Percentiles rank a stretch among this genome's conserved stretches.
Evolutionary conservation across 2,113 vertebrate genomes (phyloP).

Genomic region (Anhinga rufa): DNA sequence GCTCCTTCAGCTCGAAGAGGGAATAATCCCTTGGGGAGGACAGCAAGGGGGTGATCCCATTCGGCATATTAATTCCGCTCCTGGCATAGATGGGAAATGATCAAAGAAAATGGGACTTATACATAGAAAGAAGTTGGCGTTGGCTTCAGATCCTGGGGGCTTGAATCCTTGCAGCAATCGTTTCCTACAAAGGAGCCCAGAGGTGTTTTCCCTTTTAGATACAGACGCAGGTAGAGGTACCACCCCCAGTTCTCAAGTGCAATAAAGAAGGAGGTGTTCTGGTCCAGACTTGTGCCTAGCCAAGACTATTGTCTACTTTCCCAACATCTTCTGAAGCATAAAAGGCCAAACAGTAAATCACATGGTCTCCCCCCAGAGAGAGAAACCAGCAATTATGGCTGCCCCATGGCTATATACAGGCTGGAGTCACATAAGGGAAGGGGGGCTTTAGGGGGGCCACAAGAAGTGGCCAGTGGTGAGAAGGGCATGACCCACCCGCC

Average conservation of each 20-base stretch:
- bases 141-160: background rate
- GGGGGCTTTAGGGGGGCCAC: background rate
- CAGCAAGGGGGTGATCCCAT: background rate
- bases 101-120: background rate
- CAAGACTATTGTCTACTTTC: background rate
- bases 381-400: background rate
- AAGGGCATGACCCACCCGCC: background rate
- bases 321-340: background rate
- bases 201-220: background rate
- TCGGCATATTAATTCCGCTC: background rate
- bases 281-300: background rate
- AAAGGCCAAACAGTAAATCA: background rate
- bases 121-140: accelerated
- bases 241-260: background rate
- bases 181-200: background rate
- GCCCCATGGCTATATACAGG: background rate
- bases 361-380: background rate
- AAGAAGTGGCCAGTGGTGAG: too few species aligned
- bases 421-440: background rate
- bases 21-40: background rate
- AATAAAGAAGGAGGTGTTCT: background rate
- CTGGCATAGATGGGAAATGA: background rate
- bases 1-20: background rate
- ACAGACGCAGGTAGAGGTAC: background rate
- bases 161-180: background rate